phyloP scores from a whole-genome alignment of 2,797 vertebrate species.

The Myripristis murdjan region DNA sequence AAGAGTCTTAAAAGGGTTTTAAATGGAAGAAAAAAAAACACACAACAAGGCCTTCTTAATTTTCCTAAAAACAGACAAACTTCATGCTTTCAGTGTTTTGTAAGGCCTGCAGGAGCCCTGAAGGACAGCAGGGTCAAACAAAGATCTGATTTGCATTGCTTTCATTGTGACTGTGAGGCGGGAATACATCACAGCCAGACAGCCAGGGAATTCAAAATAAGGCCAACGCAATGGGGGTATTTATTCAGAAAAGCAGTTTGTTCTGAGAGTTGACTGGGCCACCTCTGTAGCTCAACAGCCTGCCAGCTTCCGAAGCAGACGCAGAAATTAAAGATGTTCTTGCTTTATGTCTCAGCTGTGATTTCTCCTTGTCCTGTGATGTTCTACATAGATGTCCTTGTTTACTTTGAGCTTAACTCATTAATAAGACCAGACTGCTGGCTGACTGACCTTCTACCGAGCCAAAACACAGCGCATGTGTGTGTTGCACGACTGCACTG shows the following conservation, averaged over 20 bases:
- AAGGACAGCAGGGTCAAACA: constrained; percentile 65
- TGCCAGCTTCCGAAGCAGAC: constrained; percentile 11
- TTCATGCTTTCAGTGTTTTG: constrained; percentile 46
- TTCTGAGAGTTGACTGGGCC: constrained; percentile 5
- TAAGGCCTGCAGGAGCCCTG: constrained; percentile 32
- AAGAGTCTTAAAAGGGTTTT: neutral
- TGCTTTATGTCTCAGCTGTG: neutral
- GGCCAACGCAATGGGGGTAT: neutral
- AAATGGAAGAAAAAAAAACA: constrained; percentile 28
- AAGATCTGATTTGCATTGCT: constrained; percentile 59
- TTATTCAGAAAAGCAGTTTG: constrained; percentile 28
- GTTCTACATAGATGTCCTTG: constrained; percentile 55
- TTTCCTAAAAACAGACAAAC: constrained; percentile 50
- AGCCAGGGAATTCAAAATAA: constrained; percentile 51
- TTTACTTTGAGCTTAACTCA: constrained; percentile 61
- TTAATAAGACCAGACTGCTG: constrained; percentile 59
- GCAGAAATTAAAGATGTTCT: constrained; percentile 16
- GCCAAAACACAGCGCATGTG: constrained; percentile 31
- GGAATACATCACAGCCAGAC: constrained; percentile 43
- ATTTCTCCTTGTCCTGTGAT: constrained; percentile 45
- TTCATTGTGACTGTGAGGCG: constrained; percentile 32
- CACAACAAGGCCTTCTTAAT: constrained; percentile 32
- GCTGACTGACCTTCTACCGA: constrained; percentile 51
- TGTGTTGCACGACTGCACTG: neutral
- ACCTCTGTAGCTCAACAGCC: neutral